Evolutionary conservation across 2,113 vertebrate species (phyloP).

Genomic region (Ia io): DNA sequence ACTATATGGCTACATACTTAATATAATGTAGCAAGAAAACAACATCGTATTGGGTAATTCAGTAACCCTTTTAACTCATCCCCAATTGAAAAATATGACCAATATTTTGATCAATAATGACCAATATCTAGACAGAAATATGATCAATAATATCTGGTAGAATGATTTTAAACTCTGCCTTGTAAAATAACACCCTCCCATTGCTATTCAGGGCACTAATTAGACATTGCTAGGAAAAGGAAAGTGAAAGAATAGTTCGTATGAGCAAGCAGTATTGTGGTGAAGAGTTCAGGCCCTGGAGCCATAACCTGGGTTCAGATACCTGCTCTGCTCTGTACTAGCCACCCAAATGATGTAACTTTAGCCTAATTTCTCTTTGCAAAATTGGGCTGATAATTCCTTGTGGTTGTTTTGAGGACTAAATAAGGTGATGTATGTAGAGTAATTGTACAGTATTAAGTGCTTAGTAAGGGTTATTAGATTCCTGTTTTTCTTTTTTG

Average conservation of each 20-base stretch:
- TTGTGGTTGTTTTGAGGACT: background rate
- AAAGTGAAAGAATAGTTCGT: conserved; percentile 67
- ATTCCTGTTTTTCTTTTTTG: background rate
- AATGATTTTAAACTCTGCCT: conserved; percentile 8
- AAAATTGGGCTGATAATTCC: conserved; percentile 21
- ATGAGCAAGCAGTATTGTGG: conserved; percentile 46
- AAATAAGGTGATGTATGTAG: background rate
- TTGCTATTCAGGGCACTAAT: background rate
- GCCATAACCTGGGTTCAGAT: background rate
- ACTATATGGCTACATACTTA: background rate
- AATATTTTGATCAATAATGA: background rate
- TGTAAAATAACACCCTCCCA: background rate
- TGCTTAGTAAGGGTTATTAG: background rate
- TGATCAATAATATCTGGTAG: background rate
- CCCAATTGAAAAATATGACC: background rate
- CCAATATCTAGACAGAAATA: background rate
- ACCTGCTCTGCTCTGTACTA: background rate
- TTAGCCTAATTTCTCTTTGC: conserved; percentile 36
- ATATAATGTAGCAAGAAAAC: background rate
- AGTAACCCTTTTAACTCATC: background rate
- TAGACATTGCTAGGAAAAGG: conserved; percentile 21
- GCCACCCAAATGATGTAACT: background rate
- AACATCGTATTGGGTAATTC: background rate
- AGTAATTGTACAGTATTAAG: conserved; percentile 8
- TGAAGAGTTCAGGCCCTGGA: background rate